Evolutionary conservation across 2,888 invertebrate genomes (phyloP), one percentile per base, ranked within the genome.

Genomic region (Acleris sparsana): DNA sequence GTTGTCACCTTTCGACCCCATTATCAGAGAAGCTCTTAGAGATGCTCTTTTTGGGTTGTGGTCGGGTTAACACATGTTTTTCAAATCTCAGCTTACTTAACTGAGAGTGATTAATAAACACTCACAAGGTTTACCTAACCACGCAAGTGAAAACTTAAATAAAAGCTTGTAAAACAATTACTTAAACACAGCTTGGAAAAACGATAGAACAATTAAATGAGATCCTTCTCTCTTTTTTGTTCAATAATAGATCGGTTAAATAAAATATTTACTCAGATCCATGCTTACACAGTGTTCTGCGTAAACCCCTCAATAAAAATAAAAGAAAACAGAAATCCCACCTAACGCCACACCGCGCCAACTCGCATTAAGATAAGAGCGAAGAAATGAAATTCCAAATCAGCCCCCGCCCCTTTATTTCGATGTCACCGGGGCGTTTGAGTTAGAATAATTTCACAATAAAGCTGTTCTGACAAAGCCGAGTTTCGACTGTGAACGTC

Each of bases 351-450:
- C 75, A 74, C 74, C 73, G 77, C 75, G 80, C 74, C 76, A 72
- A 71, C 70, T 68, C 80, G 73, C 82, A 80, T 85, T 84, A 80
- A 84, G 84, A 83, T 84, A 84, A 83, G 78, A 75, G 71, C 73
- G 69, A 68, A 73, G 79, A 82, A 83, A 85, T 83, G 80, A 83
- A 84, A 82, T 83, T 81, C 78, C 73, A 79, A 84, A 84, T 80
- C 77, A 75, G 77, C 71, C 67, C 68, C 76, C 74, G 74, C 76
- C 77, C 78, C 74, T 80, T 80, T 80, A 80, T 82, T 81, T 76
- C 73, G 78, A 76, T 77, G 80, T 82, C 79, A 80, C 78, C 76
- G 76, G 75, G 64, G 74, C 73, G 70, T 73, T 75, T 73, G 71
- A 75, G 70, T 77, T 70, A 72, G 74, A 79, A 83, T 80, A 82